A percentile compares a stretch with the other conserved stretches of the same genome.
Conservation (phyloP, 2,888 invertebrate species). For the Cataglyphis cursor region DNA sequence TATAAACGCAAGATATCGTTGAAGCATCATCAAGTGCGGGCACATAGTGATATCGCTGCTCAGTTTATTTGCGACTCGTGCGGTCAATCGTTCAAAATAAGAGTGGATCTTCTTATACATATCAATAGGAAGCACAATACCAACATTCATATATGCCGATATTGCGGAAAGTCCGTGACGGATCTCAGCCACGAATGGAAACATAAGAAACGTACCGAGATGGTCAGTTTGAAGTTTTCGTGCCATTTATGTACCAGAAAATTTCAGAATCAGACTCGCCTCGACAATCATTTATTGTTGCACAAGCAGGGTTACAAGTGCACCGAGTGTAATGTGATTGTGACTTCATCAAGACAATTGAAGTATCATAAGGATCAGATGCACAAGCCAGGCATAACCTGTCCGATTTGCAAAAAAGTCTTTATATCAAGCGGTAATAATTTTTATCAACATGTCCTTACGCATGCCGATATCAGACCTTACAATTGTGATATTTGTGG, state of each 20-base stretch:
- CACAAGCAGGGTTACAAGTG: conserved; percentile 72
- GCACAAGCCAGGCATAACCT: conserved; percentile 69
- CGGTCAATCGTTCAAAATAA: conserved; percentile 71
- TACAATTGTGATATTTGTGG: conserved; percentile 81
- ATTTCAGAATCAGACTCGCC: conserved; percentile 66
- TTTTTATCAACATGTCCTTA: conserved; percentile 79
- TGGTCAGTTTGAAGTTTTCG: conserved; percentile 49
- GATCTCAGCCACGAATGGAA: conserved; percentile 72
- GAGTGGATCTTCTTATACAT: conserved; percentile 71
- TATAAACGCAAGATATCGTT: conserved; percentile 71
- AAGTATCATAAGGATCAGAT: conserved; percentile 70
- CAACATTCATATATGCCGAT: conserved; percentile 66
- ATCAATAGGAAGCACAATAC: conserved; percentile 68
- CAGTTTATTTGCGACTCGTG: conserved; percentile 72
- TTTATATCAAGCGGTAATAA: conserved; percentile 73
- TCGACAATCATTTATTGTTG: conserved; percentile 71
- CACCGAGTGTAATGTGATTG: conserved; percentile 37
- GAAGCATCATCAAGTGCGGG: conserved; percentile 68
- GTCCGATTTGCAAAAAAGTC: conserved; percentile 75
- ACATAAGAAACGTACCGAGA: conserved; percentile 63
- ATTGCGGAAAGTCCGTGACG: conserved; percentile 73
- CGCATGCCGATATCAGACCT: conserved; percentile 78
- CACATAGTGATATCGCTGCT: conserved; percentile 67
- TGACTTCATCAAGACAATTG: conserved; percentile 54
- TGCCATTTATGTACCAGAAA: conserved; percentile 71